phyloP scores from a whole-genome alignment of 2,113 vertebrate species.

The Ailuropoda melanoleuca region DNA sequence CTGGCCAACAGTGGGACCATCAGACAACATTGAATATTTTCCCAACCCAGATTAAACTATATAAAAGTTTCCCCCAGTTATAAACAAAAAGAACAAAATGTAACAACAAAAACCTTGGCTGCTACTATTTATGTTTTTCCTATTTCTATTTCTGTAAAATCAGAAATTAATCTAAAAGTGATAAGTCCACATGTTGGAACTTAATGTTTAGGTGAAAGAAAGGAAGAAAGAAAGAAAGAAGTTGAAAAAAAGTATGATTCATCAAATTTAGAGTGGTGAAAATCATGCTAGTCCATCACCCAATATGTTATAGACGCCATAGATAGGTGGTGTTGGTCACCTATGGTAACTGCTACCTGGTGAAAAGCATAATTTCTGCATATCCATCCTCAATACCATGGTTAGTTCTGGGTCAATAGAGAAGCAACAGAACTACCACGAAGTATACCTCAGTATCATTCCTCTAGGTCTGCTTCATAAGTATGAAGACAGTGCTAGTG shows the following conservation, averaged over 20 bases:
- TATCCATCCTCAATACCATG: slow-evolving; percentile 64
- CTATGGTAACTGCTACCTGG: slow-evolving; percentile 54
- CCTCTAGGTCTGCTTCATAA: slow-evolving; percentile 70
- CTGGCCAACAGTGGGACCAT: not conserved
- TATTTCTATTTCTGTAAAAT: slow-evolving; percentile 33
- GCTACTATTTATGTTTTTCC: slow-evolving; percentile 10
- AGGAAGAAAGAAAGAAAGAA: not conserved
- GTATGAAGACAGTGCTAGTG: slow-evolving; percentile 49
- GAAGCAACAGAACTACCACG: slow-evolving; percentile 66
- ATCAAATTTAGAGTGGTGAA: slow-evolving; percentile 37
- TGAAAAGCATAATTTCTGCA: slow-evolving; percentile 59
- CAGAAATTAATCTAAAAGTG: not conserved
- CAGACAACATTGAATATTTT: slow-evolving; percentile 8
- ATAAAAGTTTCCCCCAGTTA: not conserved
- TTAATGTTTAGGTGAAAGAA: not conserved
- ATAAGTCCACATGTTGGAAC: not conserved
- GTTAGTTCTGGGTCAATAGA: slow-evolving; percentile 61
- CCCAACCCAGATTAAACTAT: not conserved
- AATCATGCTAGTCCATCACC: not conserved
- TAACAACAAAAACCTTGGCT: not conserved
- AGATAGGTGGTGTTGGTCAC: slow-evolving; percentile 45
- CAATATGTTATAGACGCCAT: slow-evolving; percentile 33
- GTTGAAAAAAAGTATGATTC: slow-evolving; percentile 1
- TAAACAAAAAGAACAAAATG: slow-evolving; percentile 24
- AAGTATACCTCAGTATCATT: slow-evolving; percentile 75